Percentiles rank a stretch among this genome's conserved stretches.
Evolutionary conservation across 1,140 invertebrate genomes (phyloP).

Genomic region (Caenorhabditis inopinata): DNA sequence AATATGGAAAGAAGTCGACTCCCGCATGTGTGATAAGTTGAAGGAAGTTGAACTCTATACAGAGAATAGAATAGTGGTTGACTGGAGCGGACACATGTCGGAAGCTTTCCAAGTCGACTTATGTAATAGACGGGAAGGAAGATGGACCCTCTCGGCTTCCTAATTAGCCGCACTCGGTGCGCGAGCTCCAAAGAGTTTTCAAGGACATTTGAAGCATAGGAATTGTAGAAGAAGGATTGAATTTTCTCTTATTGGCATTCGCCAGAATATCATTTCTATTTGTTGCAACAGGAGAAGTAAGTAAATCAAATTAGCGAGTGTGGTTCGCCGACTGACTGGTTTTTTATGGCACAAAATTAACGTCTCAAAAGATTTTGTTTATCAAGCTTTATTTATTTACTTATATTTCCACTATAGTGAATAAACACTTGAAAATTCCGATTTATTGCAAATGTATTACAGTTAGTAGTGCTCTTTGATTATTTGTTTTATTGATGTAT

Average conservation of each 20-base stretch:
- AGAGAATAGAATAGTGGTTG: slow-evolving; percentile 23
- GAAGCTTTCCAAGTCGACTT: slow-evolving; percentile 18
- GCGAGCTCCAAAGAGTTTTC: neutral
- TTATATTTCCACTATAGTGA: no score
- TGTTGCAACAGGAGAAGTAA: neutral
- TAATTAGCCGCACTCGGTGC: slow-evolving; percentile 13
- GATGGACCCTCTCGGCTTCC: slow-evolving; percentile 16
- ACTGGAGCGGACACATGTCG: slow-evolving; percentile 29
- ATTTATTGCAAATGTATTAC: no score
- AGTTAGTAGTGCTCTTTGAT: no score
- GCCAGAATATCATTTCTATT: no score
- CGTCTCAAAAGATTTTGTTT: no score
- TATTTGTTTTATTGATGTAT: no score
- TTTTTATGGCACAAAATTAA: no score
- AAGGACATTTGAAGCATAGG: neutral
- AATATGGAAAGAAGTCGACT: slow-evolving; percentile 17
- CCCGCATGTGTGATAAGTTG: slow-evolving; percentile 30
- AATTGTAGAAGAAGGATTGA: neutral
- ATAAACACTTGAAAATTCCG: no score
- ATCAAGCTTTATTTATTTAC: no score
- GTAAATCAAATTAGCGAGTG: neutral
- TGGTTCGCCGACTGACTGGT: slow-evolving; percentile 4
- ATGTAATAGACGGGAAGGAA: slow-evolving; percentile 1
- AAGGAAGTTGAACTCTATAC: slow-evolving; percentile 13
- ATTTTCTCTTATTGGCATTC: no score